Evolutionary conservation across 2,888 invertebrate genomes (phyloP), one percentile per base, ranked within the genome.

Genomic region (Ditylenchus weischeri): DNA sequence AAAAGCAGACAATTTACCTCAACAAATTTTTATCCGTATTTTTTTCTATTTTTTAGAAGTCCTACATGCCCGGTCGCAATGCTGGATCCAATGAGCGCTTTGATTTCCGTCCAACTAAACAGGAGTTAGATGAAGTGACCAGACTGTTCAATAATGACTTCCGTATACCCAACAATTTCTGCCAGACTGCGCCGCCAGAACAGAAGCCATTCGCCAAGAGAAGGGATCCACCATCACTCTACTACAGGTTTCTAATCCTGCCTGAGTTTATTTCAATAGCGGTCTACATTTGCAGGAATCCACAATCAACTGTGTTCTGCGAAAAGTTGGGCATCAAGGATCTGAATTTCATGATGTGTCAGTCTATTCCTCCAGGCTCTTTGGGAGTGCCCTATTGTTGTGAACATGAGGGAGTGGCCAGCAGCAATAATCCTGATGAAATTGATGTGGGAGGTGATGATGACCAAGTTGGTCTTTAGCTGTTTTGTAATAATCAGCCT

Each of bases 121-220:
- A 68, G 6, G 68, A 69, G 21, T 88, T 90, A 72, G 85, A 88
- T 21, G 84, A 86, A 21, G 85, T 92, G 7, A 78, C 86, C 0
- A 84, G 86, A 57, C 87, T 89, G 81, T 89, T 94, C 81, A 86
- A 87, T 49, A 86, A 87, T 63, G 86, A 89, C 78, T 85, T 93
- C 61, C 84, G 83, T 58, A 88, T 96, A 65, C 91, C 91, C 0
- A 84, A 88, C 0, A 90, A 90, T 84, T 98, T 98, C 85, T 86
- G 86, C 21, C 88, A 86, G 75, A 92, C 91, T 15, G 91, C 89
- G 1, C 87, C 88, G 54, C 84, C 88, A 0, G 89, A 66, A 47
- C 35, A 36, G 38, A 58, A 64, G 11, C 43, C 64, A 13, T 64
- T 57, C 19, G 29, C 49, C 19, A 57, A 49, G 10, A 64, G 43